phyloP scores from a whole-genome alignment of 2,113 vertebrate species.

The Engraulis encrasicolus region DNA sequence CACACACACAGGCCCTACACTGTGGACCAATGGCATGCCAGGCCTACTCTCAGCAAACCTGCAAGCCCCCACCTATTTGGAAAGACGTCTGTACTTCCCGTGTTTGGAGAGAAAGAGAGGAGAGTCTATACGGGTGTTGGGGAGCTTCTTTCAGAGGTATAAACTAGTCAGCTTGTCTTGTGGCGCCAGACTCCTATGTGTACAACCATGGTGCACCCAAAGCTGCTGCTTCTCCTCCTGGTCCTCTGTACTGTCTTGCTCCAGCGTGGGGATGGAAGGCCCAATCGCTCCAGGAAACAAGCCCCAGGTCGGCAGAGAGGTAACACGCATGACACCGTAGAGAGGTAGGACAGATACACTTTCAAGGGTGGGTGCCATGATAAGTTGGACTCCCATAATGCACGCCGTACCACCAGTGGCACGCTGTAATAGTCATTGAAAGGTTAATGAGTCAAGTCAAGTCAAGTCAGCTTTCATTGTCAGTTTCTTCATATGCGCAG shows the following conservation, averaged over 20 bases:
- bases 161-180: conserved; percentile 49
- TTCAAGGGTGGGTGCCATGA: not conserved
- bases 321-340: conserved; percentile 42
- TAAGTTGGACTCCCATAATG: too few species aligned
- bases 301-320: conserved; percentile 62
- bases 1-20: conserved; percentile 57
- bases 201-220: conserved; percentile 66
- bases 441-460: too few species aligned
- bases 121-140: conserved; percentile 30
- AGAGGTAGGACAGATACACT: not conserved
- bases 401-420: too few species aligned
- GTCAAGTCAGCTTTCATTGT: too few species aligned
- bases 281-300: conserved; percentile 68
- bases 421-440: too few species aligned
- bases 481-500: too few species aligned
- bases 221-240: conserved; percentile 59
- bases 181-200: conserved; percentile 47
- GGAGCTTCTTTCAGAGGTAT: conserved; percentile 56
- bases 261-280: conserved; percentile 56
- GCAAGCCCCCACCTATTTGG: conserved; percentile 68
- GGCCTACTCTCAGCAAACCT: conserved; percentile 52
- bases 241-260: conserved; percentile 65
- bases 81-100: conserved; percentile 37
- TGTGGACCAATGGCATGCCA: conserved; percentile 65
- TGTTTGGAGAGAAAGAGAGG: not conserved